Evolutionary conservation across 2,888 invertebrate genomes (phyloP), one percentile per base, ranked within the genome.

Genomic region (Harpagoxenus sublaevis): DNA sequence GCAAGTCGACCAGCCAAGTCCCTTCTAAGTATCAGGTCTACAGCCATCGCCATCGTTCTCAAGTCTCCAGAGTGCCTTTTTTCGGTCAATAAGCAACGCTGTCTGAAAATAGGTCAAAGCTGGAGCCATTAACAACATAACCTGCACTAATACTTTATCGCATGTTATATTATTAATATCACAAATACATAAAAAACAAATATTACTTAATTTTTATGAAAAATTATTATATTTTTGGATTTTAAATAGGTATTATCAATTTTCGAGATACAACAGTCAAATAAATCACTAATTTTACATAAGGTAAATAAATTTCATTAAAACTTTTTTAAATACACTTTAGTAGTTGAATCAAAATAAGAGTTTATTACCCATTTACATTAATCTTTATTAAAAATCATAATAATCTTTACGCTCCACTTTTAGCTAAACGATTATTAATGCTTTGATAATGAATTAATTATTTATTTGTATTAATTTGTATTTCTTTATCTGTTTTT

Each of bases 1-100:
- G 35, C 78, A 81, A 85, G 74, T 66, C 81, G 73, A 42, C 71
- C 75, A 62, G 68, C 71, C 51, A 4, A 53, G 23, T 55, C n/a
- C 53, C 18, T 55, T 23, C 23, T 55, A 23, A 23, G 23, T 23
- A 23, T 53, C 39, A 57, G 12, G 18, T 35, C 48, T 51, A 28
- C 28, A 65, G 35, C 23, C 31, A 48, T 18, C 42, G 35, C 23
- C 31, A 48, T 18, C 42, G n/a, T 78, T 65, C 53, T 65, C 66
- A 66, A 55, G 28, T n/a, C 12, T 42, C 8, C 18, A 28, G 12
- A 55, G 12, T 65, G n/a, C 9, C 51, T 66, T 78, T 65, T 78
- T 78, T 66, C 51, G 66, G 28, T 78, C 42, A 66, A 28, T 55
- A 66, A 66, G 28, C 39, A 53, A 39, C 6, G 15, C 53, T 51